A percentile compares a stretch with the other conserved stretches of the same genome.
These are phyloP conservation scores for Nansenia antarctica DNA, from an alignment of 2,113 vertebrate species.

Conservation along the genomic window DNA sequence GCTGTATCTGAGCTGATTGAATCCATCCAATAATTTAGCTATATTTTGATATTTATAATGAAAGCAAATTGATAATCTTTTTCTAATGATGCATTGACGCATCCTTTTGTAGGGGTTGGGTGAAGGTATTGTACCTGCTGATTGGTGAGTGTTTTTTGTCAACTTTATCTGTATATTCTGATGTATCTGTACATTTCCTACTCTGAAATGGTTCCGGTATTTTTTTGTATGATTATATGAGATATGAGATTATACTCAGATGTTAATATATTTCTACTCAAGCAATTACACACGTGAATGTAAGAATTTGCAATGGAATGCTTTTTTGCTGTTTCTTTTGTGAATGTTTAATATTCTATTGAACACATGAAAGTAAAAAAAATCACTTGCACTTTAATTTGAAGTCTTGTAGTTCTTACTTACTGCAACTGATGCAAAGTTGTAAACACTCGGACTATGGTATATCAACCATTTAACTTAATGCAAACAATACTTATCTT, in stretches of 20 bases:
- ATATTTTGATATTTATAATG: constrained; percentile 52
- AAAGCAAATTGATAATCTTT: constrained; percentile 9
- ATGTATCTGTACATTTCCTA: constrained; percentile 53
- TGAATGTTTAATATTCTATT: constrained; percentile 32
- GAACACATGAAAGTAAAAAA: constrained; percentile 49
- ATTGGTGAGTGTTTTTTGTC: constrained; percentile 37
- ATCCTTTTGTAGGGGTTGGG: constrained; percentile 39
- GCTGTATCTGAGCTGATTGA: constrained; percentile 19
- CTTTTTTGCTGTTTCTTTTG: constrained; percentile 26
- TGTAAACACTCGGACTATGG: background rate
- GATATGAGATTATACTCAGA: constrained; percentile 27
- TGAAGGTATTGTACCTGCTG: constrained; percentile 52
- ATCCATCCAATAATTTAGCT: constrained; percentile 31
- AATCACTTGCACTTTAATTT: constrained; percentile 17
- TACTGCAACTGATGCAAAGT: background rate
- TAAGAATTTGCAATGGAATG: constrained; percentile 27
- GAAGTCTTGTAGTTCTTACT: background rate
- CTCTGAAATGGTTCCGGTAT: constrained; percentile 20
- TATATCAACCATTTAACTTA: too few species aligned
- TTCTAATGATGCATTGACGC: constrained; percentile 7
- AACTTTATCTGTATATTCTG: constrained; percentile 44
- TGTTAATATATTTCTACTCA: constrained; percentile 63
- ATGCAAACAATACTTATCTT: too few species aligned
- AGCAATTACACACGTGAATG: constrained; percentile 46
- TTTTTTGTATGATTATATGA: constrained; percentile 54